Evolutionary conservation across 1,140 invertebrate genomes (phyloP).

Genomic region (Artemia franciscana): DNA sequence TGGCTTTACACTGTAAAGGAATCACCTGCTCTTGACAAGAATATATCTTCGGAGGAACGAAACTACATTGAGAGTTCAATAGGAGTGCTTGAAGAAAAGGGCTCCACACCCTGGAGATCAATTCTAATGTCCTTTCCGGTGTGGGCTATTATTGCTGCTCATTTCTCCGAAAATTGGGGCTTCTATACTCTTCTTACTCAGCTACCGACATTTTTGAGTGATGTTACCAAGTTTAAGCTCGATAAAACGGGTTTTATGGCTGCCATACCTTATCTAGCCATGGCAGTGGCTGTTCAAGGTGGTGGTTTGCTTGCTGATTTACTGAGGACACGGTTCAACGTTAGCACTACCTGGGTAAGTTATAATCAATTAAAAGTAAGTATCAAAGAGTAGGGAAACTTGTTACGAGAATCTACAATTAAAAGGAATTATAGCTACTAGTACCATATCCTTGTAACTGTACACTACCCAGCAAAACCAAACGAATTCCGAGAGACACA

Average conservation of each 20-base stretch:
- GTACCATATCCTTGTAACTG: too few species aligned
- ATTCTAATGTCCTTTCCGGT: slow-evolving; percentile 60
- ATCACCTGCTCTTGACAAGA: slow-evolving; percentile 44
- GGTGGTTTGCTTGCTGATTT: slow-evolving; percentile 59
- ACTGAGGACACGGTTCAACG: slow-evolving; percentile 31
- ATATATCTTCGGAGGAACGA: slow-evolving; percentile 44
- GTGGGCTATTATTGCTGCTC: slow-evolving; percentile 69
- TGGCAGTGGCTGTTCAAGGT: slow-evolving; percentile 50
- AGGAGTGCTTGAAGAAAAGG: slow-evolving; percentile 11
- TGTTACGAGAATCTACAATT: too few species aligned
- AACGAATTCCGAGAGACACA: too few species aligned
- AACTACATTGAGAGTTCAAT: slow-evolving; percentile 39
- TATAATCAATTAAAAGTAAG: too few species aligned
- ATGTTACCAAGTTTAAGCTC: slow-evolving; percentile 19
- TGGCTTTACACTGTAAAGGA: slow-evolving; percentile 36
- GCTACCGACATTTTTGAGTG: slow-evolving; percentile 66
- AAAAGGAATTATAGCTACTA: too few species aligned
- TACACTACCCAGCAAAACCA: too few species aligned
- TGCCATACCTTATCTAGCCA: slow-evolving; percentile 59
- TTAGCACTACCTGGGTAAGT: slow-evolving; percentile 38
- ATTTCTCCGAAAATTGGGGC: slow-evolving; percentile 88
- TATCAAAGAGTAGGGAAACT: too few species aligned
- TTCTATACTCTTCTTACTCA: slow-evolving; percentile 78
- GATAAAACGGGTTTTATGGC: slow-evolving; percentile 52
- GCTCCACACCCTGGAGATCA: slow-evolving; percentile 44